Percentiles rank a stretch among this genome's conserved stretches.
Evolutionary conservation across 2,113 vertebrate genomes (phyloP).

Genomic region (Nyctibius bracteatus): DNA sequence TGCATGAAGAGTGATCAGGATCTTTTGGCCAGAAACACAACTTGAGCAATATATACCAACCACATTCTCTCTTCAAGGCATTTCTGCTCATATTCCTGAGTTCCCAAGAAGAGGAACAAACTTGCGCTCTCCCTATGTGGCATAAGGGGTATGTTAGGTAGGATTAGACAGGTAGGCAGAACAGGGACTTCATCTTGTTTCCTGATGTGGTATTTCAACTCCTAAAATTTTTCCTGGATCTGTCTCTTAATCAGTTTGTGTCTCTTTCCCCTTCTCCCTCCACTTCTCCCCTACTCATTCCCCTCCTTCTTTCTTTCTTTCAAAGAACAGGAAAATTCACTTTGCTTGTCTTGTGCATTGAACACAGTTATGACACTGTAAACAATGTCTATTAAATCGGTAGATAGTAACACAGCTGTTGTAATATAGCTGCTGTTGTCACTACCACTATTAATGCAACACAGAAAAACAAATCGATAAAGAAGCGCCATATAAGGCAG

Average conservation of each 20-base stretch:
- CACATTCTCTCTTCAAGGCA: not conserved
- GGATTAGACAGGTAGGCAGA: not conserved
- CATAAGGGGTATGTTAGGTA: not conserved
- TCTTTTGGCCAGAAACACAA: not conserved
- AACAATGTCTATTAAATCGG: not conserved
- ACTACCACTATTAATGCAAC: not conserved
- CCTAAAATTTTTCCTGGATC: not conserved
- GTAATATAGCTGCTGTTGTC: not conserved
- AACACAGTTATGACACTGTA: not conserved
- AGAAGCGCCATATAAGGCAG: not conserved
- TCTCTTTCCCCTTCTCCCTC: not conserved
- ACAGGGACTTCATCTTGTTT: not conserved
- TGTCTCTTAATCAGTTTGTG: not conserved
- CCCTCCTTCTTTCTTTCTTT: not conserved
- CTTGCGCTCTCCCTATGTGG: not conserved
- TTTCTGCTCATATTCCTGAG: not conserved
- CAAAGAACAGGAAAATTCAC: not conserved
- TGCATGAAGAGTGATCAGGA: not conserved
- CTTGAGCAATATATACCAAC: not conserved
- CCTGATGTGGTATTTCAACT: not conserved
- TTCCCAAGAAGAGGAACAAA: not conserved
- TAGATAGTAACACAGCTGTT: not conserved
- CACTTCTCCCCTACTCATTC: fast-evolving
- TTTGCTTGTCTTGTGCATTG: not conserved
- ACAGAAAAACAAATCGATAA: not conserved